Conservation (phyloP, 2,113 vertebrate species). For the Propithecus coquereli region DNA sequence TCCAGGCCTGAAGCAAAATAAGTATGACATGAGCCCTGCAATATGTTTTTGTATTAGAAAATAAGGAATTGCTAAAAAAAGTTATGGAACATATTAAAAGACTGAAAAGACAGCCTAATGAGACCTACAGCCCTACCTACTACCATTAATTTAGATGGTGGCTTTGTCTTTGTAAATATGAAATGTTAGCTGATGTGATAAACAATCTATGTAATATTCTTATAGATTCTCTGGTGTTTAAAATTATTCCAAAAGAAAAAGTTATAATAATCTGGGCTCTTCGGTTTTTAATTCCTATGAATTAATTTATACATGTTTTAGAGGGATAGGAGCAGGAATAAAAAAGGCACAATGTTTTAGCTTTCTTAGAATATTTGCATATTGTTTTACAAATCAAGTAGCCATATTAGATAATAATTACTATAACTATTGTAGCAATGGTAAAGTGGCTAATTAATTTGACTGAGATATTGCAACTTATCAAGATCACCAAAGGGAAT, state of each 20-base stretch:
- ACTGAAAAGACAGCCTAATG: neutral
- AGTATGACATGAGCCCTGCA: neutral
- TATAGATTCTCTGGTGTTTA: neutral
- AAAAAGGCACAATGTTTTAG: neutral
- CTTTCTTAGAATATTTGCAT: neutral
- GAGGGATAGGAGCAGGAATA: neutral
- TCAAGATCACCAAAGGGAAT: neutral
- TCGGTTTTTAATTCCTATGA: neutral
- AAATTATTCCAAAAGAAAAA: conserved; percentile 10
- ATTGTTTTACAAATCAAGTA: neutral
- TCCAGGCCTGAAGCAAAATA: too few relatives aligned
- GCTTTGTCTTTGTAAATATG: neutral
- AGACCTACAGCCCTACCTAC: neutral
- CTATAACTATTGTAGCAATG: neutral
- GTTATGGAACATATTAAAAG: neutral
- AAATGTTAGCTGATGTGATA: neutral
- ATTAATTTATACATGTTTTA: neutral
- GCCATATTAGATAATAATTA: neutral
- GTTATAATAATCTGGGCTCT: neutral
- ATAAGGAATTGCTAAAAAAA: neutral
- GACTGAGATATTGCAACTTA: neutral
- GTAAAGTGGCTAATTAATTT: conserved; percentile 31
- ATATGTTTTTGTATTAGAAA: neutral
- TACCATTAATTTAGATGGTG: neutral
- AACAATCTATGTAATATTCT: neutral